Conservation (phyloP, 2,797 vertebrate species). For the Tarsius wallacei region DNA sequence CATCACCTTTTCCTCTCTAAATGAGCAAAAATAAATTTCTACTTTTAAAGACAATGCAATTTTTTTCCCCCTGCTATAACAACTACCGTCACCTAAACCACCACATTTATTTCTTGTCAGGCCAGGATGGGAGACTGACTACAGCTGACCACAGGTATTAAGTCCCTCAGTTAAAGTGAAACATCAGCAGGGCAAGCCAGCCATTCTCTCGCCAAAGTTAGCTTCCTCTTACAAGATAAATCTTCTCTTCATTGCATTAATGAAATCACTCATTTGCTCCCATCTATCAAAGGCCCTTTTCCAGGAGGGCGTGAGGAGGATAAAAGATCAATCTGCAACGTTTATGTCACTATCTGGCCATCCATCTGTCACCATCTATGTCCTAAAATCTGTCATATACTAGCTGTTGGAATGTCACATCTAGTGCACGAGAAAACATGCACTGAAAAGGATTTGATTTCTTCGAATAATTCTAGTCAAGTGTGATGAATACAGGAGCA, state of each 20-base stretch:
- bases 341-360: not conserved
- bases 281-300: not conserved
- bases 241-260: not conserved
- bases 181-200: slow-evolving; percentile 28
- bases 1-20: slow-evolving; percentile 48
- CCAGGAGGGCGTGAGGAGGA: not conserved
- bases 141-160: not conserved
- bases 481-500: not conserved
- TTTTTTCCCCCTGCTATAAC: not conserved
- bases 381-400: not conserved
- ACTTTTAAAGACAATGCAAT: not conserved
- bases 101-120: not conserved
- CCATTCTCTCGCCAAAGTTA: slow-evolving; percentile 12
- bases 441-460: not conserved
- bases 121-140: not conserved
- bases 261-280: not conserved
- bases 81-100: not conserved
- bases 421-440: not conserved
- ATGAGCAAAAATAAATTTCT: slow-evolving; percentile 33
- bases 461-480: not conserved
- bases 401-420: not conserved
- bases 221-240: slow-evolving; percentile 14
- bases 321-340: not conserved
- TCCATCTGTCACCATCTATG: not conserved
- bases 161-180: not conserved